Evolutionary conservation across 2,888 invertebrate species (phyloP), one percentile per base, ranked within the genome.

Genomic region (Onthophagus sagittarius): DNA sequence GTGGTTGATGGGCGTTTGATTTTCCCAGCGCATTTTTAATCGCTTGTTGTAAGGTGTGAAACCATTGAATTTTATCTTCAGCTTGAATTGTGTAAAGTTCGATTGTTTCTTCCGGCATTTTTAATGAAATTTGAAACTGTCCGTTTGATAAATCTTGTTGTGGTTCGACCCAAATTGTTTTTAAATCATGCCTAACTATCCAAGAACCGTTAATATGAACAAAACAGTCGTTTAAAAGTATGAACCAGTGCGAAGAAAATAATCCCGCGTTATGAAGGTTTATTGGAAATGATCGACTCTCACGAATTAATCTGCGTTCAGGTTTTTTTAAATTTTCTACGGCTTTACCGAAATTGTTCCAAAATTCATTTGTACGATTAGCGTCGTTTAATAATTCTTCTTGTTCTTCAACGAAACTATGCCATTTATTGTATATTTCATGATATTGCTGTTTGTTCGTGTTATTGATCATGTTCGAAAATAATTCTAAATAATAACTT

Each of bases 221-320:
- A 76, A 96, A 91, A 72, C 92, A 86, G 84, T 96, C 96, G 73
- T 92, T 94, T 81, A 96, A 90, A 70, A 96, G 86, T 77, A 96
- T 89, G 80, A 96, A 94, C 88, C 92, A 92, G 80, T 94, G 93
- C 0, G 91, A 90, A 3, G 92, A 91, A 83, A 95, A 93, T 76
- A 93, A 88, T 15, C 93, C 90, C 32, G 91, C 90, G 80, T 92
- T 91, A 2, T 89, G 87, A 75, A 95, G 85, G 77, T 89, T 90
- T 1, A 96, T 84, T 0, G 92, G 91, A 77, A 91, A 88, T 5
- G 90, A 87, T 78, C 90, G 90, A 0, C 95, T 95, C 79, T 95
- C 95, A 73, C 93, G 87, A 71, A 96, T 88, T 62, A 96, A 85
- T n/a, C 96, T 88, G 71, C 95, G 88, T 71, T 91, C 89, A 0